A percentile compares a stretch with the other conserved stretches of the same genome.
phyloP scores from a whole-genome alignment of 2,113 vertebrate species.

The Setophaga petechia region DNA sequence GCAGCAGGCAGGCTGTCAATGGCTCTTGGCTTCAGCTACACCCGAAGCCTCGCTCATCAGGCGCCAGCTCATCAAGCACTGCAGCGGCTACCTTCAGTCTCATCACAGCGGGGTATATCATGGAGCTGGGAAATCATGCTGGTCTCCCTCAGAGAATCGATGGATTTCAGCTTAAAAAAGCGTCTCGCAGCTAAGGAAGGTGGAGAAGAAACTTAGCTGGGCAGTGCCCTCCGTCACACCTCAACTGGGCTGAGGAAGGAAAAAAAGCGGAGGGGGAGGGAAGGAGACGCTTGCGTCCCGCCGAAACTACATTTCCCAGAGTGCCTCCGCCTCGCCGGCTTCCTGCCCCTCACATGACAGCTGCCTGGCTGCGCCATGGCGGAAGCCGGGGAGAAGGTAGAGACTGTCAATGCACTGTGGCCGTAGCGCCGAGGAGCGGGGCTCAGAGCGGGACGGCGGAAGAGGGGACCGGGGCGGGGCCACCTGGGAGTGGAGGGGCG shows the following conservation, averaged over 20 bases:
- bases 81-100: fast-evolving
- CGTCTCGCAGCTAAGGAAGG: fast-evolving
- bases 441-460: background rate
- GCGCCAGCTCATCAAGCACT: background rate
- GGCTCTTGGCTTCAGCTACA: background rate
- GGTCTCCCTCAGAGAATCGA: fast-evolving
- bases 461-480: background rate
- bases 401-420: background rate
- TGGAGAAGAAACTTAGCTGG: background rate
- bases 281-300: fast-evolving
- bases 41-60: fast-evolving
- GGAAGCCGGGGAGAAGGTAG: conserved; percentile 87
- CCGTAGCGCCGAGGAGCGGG: background rate
- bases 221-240: too few relatives aligned
- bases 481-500: background rate
- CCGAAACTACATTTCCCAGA: conserved; percentile 73
- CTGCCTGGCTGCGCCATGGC: conserved; percentile 73
- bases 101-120: too few relatives aligned
- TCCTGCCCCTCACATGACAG: conserved; percentile 78
- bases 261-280: background rate
- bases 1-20: fast-evolving
- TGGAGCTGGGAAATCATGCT: background rate
- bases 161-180: background rate
- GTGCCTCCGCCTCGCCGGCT: fast-evolving
- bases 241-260: too few relatives aligned